Evolutionary conservation across 2,888 invertebrate species (phyloP).

Genomic region (Tineola bisselliella): DNA sequence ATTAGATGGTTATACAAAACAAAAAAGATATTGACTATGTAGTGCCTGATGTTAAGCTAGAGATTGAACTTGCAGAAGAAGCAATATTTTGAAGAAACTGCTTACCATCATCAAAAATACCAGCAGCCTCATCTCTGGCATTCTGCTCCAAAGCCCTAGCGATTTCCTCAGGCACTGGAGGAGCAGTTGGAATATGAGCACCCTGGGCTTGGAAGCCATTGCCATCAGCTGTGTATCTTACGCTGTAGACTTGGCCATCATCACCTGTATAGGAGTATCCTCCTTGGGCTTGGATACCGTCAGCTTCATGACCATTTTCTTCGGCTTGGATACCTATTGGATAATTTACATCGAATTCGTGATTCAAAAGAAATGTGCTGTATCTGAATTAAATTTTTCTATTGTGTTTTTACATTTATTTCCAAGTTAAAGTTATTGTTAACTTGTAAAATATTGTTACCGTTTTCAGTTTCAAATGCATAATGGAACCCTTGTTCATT

Average conservation of each 20-base stretch:
- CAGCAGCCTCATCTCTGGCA: slow-evolving; percentile 63
- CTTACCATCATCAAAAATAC: slow-evolving; percentile 63
- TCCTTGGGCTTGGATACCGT: slow-evolving; percentile 64
- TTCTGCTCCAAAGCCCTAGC: slow-evolving; percentile 57
- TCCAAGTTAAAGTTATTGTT: too few species aligned
- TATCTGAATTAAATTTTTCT: too few species aligned
- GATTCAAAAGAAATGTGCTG: too few species aligned
- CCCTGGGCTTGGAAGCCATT: slow-evolving; percentile 65
- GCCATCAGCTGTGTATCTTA: slow-evolving; percentile 52
- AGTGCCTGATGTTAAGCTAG: too few species aligned
- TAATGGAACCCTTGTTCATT: slow-evolving; percentile 48
- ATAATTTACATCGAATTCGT: too few species aligned
- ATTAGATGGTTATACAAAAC: too few species aligned
- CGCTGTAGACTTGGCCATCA: slow-evolving; percentile 65
- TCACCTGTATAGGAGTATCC: slow-evolving; percentile 69
- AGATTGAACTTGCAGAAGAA: too few species aligned
- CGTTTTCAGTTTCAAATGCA: slow-evolving; percentile 73
- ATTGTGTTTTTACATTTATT: too few species aligned
- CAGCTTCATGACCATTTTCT: slow-evolving; percentile 45
- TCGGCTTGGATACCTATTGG: slow-evolving; percentile 47
- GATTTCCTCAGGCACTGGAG: slow-evolving; percentile 68
- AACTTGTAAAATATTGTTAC: slow-evolving; percentile 26
- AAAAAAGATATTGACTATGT: too few species aligned
- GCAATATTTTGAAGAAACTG: too few species aligned
- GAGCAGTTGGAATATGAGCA: slow-evolving; percentile 67